These are phyloP conservation scores for Sminthopsis crassicaudata DNA, from an alignment of 2,113 vertebrate species.

Conservation along the genomic window DNA sequence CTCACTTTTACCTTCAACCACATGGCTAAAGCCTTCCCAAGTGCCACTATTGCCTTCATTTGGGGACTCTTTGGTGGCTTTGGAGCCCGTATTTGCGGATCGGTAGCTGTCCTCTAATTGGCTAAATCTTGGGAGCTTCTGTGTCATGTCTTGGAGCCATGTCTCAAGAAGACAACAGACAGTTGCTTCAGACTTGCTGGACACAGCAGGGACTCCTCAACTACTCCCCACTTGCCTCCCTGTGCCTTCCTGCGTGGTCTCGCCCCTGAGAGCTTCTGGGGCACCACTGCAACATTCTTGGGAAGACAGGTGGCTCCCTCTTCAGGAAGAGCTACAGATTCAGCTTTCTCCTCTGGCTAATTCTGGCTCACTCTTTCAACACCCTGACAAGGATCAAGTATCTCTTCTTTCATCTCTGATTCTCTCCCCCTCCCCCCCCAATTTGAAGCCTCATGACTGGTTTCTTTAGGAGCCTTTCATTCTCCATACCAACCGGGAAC, in stretches of 20 bases:
- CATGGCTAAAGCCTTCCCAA: not conserved
- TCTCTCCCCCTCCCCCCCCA: not conserved
- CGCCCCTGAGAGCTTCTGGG: not conserved
- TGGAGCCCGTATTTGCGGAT: not conserved
- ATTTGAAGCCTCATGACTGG: not conserved
- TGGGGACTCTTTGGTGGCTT: not conserved
- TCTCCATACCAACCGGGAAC: not conserved
- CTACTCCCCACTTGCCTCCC: not conserved
- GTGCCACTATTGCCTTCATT: not conserved
- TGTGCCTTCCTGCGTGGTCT: not conserved
- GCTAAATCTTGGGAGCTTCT: not conserved
- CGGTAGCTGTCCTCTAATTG: not conserved
- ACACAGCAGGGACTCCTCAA: not conserved
- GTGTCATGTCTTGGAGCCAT: not conserved
- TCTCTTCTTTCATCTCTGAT: not conserved
- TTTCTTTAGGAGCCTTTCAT: not conserved
- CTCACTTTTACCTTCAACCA: not conserved
- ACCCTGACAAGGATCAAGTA: not conserved
- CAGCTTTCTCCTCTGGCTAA: not conserved
- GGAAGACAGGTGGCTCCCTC: not conserved
- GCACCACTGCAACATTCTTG: not conserved
- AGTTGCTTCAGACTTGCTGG: too few species aligned
- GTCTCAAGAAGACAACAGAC: not conserved
- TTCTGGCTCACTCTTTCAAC: not conserved
- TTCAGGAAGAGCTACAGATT: not conserved